Conservation (phyloP, 2,888 invertebrate species). For the Microchrysa polita region DNA sequence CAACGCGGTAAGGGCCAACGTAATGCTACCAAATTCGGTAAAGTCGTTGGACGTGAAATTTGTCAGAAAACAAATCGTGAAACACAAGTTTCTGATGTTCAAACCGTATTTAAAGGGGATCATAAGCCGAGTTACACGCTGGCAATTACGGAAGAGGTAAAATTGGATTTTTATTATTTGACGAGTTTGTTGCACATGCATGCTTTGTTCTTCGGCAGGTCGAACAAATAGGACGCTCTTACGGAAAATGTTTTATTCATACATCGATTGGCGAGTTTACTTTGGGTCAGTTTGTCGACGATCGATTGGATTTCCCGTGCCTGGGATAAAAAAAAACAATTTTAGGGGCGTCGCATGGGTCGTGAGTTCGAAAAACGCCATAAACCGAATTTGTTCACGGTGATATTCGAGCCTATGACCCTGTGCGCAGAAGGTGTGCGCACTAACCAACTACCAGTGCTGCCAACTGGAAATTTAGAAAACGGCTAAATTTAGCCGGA, state of each 20-base stretch:
- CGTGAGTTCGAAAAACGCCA: too few relatives aligned
- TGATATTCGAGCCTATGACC: too few relatives aligned
- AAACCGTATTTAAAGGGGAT: slow-evolving; percentile 78
- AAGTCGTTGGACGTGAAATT: slow-evolving; percentile 92
- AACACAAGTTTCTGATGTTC: slow-evolving; percentile 83
- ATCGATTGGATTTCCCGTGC: too few relatives aligned
- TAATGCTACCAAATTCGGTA: slow-evolving; percentile 81
- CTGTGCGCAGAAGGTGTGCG: too few relatives aligned
- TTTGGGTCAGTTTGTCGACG: slow-evolving; percentile 92
- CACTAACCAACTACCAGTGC: too few relatives aligned
- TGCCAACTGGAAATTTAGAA: too few relatives aligned
- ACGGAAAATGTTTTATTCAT: slow-evolving; percentile 94
- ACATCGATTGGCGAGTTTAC: slow-evolving; percentile 92
- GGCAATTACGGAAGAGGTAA: slow-evolving; percentile 81
- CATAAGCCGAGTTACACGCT: slow-evolving; percentile 77
- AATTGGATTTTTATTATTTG: slow-evolving; percentile 55
- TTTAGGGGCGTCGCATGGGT: too few relatives aligned
- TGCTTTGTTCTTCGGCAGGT: slow-evolving; percentile 53
- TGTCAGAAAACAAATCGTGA: slow-evolving; percentile 92
- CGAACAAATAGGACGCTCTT: slow-evolving; percentile 67
- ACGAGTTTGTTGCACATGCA: background rate
- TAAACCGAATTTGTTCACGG: too few relatives aligned
- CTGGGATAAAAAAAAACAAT: too few relatives aligned
- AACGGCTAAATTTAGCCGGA: too few relatives aligned
- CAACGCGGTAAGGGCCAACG: slow-evolving; percentile 75